Evolutionary conservation across 2,888 invertebrate species (phyloP).

Genomic region (Clitarchus hookeri): DNA sequence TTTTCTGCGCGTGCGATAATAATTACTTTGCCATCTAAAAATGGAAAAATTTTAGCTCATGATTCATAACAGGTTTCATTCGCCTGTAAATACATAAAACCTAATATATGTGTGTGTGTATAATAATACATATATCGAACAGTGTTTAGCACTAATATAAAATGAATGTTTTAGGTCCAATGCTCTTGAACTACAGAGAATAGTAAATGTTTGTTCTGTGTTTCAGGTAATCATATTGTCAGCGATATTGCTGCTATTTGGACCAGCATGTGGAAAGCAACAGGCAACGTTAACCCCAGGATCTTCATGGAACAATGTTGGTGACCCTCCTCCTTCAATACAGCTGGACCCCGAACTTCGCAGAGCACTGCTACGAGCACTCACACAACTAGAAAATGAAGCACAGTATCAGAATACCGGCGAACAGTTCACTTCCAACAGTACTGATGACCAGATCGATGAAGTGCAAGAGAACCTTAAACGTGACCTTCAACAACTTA

Average conservation of each 20-base stretch:
- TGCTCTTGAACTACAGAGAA: no score
- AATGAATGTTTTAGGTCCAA: no score
- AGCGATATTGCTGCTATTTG: conserved; percentile 33
- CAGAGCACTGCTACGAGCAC: conserved; percentile 74
- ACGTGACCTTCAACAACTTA: conserved; percentile 28
- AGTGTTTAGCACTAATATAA: no score
- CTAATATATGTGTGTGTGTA: no score
- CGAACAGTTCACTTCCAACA: conserved; percentile 28
- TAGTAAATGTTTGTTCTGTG: conserved; percentile 39
- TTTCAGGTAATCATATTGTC: conserved; percentile 45
- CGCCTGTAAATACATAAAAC: no score
- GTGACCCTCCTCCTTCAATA: conserved; percentile 57
- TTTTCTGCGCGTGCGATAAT: no score
- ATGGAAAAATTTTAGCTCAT: no score
- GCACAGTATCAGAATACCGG: conserved; percentile 44
- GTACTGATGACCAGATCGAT: conserved; percentile 55
- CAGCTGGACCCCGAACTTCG: conserved; percentile 75
- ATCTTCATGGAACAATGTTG: conserved; percentile 23
- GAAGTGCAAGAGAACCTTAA: conserved; percentile 31
- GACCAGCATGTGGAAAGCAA: not conserved
- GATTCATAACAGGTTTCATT: no score
- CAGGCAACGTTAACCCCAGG: not conserved
- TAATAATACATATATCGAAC: no score
- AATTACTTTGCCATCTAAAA: no score
- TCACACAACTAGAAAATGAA: conserved; percentile 74